Conservation (phyloP, 2,113 vertebrate species). For the Vulpes vulpes region DNA sequence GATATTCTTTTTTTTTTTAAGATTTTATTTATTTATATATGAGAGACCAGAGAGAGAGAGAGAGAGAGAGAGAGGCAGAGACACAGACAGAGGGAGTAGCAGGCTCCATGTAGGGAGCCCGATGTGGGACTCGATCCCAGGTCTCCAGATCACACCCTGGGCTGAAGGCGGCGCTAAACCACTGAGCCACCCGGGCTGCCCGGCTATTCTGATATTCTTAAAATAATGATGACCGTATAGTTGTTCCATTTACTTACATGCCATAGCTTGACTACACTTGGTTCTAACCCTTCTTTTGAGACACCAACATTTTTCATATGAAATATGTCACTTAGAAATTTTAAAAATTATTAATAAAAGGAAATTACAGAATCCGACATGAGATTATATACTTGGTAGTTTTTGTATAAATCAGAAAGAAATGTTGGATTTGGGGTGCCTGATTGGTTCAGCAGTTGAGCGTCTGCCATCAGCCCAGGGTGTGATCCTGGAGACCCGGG, state of each 20-base stretch:
- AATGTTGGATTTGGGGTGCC: neutral
- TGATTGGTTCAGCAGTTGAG: no score
- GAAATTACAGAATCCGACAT: neutral
- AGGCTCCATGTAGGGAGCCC: no score
- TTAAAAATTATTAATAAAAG: neutral
- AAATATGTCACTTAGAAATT: neutral
- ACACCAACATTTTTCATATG: neutral
- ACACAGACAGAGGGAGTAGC: no score
- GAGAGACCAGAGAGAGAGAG: no score
- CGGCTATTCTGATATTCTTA: neutral
- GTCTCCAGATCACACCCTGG: no score
- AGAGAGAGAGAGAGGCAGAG: no score
- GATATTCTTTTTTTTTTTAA: neutral
- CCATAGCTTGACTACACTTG: neutral
- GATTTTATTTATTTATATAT: no score
- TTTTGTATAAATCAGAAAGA: conserved; percentile 22
- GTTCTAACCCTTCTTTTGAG: neutral
- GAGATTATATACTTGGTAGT: neutral
- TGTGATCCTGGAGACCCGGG: no score
- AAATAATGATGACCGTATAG: neutral
- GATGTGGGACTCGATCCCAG: no score
- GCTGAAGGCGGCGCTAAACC: no score
- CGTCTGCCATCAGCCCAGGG: no score
- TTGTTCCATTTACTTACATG: neutral
- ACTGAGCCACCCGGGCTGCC: no score